Evolutionary conservation across 2,797 vertebrate species (phyloP), one percentile per base, ranked within the genome.

Genomic region (Loriculus beryllinus): DNA sequence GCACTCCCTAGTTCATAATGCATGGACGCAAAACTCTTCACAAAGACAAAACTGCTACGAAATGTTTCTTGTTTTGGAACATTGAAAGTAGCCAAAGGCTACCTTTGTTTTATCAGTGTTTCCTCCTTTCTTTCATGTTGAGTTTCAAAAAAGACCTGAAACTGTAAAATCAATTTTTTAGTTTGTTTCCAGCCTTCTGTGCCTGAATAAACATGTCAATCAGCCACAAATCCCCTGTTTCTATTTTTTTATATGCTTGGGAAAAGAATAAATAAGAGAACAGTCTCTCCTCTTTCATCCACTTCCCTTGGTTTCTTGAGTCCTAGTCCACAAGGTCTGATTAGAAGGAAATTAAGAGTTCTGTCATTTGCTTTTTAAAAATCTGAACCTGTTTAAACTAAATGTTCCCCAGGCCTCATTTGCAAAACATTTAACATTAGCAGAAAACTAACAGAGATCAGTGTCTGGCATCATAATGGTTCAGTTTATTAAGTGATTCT

Each of bases 191-290:
- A 56, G 71, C 45, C 96, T 96, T 48, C 65, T 88, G 43, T 33
- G 7, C 82, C 87, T 92, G 51, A 90, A 92, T 94, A 96, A 97
- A 97, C 77, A 94, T 63, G 88, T 17, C 93, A 96, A 49, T 95
- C 90, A 87, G 13, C 37, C 84, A 78, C 76, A 87, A 74, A 76
- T 78, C 14, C 20, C 89, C 45, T 90, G 11, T 77, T 92, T 88
- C 60, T 69, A 19, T 35, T 74, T 95, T 95, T 95, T 88, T 72
- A 80, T 37, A 82, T 62, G 39, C 60, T 74, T 54, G 52, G 43
- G 56, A 95, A 93, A 88, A 95, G 59, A 94, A 88, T 45, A 77
- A 64, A 91, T 77, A 85, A 93, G 94, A 82, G 35, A 49, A 43
- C 5, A 39, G 40, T 92, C 49, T 93, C 45, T 85, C 54, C 26